Base-by-base conservation (phyloP, 2,797 vertebrate genomes). In the Tachyglossus aculeatus region DNA sequence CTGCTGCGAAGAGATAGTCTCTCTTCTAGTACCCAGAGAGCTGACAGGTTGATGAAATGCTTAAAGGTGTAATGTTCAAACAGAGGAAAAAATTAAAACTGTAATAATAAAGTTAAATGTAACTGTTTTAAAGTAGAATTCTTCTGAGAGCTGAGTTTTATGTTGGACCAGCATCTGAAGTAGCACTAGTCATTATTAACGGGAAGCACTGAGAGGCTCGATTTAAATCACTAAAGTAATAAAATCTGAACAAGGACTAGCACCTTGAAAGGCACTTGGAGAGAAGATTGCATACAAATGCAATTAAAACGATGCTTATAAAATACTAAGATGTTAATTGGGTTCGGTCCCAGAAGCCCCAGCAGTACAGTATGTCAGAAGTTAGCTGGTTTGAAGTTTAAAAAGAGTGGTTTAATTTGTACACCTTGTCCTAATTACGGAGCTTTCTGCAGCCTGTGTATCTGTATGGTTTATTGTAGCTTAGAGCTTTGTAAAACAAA, bases 401-500 rank as follows among this genome's bases (percentile, higher is more conserved):
- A 93, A 94, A 94, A 94, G 92, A 94, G 92, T 93, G 89, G 92
- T 93, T 94, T 94, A 94, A 94, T 94, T 94, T 93, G 92, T 93
- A 93, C 92, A 94, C 92, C 92, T 94, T 93, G 91, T 93, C 92
- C 92, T 94, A 93, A 94, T 94, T 94, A 93, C 87, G 69, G 88
- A 90, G 91, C 91, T 92, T 93, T 93, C 89, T 92, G 89, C 91
- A 92, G 92, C 91, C 91, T 87, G 70, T 80, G 86, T 92, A 93
- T 92, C 91, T 89, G 91, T 86, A 91, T 92, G 90, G 93, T 94
- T 94, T 94, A 94, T 94, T 92, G 92, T 93, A 93, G 93, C 92
- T 94, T 86, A 90, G 93, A 94, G 93, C 93, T 94, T 94, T 94
- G 92, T 94, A 94, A 94, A 94, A 93, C 94, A 93, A 94, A 94